Percentiles rank a stretch among this genome's conserved stretches.
Conservation (phyloP, 2,113 vertebrate species). For the Dicentrarchus labrax region DNA sequence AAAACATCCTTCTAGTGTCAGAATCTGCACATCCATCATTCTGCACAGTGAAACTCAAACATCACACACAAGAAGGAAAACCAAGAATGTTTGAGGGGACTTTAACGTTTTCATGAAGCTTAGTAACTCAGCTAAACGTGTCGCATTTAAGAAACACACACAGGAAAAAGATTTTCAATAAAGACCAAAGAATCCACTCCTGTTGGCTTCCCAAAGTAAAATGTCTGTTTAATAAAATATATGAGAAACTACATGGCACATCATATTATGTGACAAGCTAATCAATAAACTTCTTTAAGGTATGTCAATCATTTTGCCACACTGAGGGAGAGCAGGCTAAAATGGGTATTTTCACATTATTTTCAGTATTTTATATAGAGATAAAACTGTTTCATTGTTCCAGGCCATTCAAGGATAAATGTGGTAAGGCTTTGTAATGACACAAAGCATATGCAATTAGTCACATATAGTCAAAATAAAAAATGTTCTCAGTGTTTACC, state of each 20-base stretch:
- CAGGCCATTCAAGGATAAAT: slow-evolving; percentile 14
- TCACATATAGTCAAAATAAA: slow-evolving; percentile 6
- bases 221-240: background rate
- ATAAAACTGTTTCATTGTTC: background rate
- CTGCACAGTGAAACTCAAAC: too few relatives aligned
- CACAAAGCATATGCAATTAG: slow-evolving; percentile 21
- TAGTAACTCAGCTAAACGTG: background rate
- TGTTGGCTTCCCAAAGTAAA: background rate
- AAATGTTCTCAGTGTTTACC: slow-evolving; percentile 20
- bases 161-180: background rate
- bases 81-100: too few relatives aligned
- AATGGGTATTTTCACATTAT: slow-evolving; percentile 5
- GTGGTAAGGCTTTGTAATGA: slow-evolving; percentile 7
- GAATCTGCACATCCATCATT: too few relatives aligned
- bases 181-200: background rate
- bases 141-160: background rate
- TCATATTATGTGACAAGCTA: background rate
- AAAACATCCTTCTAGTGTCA: too few relatives aligned
- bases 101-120: background rate
- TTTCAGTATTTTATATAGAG: background rate
- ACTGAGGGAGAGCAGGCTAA: background rate
- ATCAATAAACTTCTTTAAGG: background rate
- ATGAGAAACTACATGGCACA: background rate
- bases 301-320: background rate
- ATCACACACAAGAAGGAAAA: too few relatives aligned